A percentile compares a stretch with the other conserved stretches of the same genome.
Evolutionary conservation across 2,113 vertebrate species (phyloP).

Genomic region (Ardeotis arabs): DNA sequence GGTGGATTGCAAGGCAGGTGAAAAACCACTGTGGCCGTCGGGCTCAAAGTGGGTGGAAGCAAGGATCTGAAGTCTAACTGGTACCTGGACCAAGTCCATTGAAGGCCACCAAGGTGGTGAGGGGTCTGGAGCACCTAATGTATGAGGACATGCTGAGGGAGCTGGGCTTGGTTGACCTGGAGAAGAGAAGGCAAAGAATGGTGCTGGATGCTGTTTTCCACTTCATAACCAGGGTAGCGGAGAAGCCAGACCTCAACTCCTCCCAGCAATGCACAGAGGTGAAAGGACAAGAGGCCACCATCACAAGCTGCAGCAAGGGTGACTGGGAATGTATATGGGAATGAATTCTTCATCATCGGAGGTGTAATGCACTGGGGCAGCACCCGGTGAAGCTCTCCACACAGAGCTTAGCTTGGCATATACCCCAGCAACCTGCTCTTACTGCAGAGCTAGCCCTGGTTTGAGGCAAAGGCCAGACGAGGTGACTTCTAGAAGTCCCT

Average conservation of each 20-base stretch:
- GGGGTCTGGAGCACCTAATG: not conserved
- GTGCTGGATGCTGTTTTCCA: not conserved
- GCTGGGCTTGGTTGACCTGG: not conserved
- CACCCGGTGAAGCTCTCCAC: fast-evolving
- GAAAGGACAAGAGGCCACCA: not conserved
- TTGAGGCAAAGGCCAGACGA: not conserved
- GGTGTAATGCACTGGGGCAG: not conserved
- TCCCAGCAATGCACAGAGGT: not conserved
- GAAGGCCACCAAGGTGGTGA: not conserved
- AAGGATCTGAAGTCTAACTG: not conserved
- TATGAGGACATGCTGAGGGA: not conserved
- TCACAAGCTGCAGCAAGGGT: not conserved
- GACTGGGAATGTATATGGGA: not conserved
- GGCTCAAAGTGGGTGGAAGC: not conserved
- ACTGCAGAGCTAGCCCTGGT: not conserved
- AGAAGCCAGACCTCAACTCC: not conserved
- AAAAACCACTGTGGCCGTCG: not conserved
- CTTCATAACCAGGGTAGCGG: not conserved
- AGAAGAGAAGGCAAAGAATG: not conserved
- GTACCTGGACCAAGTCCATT: not conserved
- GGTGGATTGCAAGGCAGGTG: not conserved
- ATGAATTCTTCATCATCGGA: not conserved
- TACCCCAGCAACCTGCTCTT: not conserved
- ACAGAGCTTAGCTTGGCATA: not conserved
- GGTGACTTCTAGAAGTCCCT: not conserved